Percentiles rank a stretch among this genome's conserved stretches.
phyloP scores from a whole-genome alignment of 2,797 vertebrate species.

The Hydrocynus forskahlii region DNA sequence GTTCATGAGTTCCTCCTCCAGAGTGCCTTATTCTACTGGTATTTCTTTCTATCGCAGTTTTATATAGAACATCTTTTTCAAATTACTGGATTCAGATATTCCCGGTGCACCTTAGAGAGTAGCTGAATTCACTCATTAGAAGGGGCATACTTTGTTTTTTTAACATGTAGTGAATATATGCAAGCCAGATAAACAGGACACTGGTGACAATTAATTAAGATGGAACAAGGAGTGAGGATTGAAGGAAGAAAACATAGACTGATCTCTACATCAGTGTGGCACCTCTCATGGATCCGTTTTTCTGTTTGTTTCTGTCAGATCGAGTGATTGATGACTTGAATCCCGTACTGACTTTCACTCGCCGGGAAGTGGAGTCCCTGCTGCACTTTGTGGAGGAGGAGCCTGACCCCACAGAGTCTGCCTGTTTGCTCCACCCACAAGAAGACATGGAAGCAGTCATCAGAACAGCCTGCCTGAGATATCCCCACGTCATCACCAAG shows the following conservation, averaged over 20 bases:
- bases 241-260: neutral
- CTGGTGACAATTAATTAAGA: no score
- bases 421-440: constrained; percentile 61
- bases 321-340: constrained; percentile 98
- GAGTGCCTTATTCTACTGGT: no score
- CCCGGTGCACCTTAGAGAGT: no score
- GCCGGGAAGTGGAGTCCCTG: constrained; percentile 95
- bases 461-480: constrained; percentile 85
- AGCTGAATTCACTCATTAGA: no score
- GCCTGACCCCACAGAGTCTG: constrained; percentile 73
- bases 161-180: no score
- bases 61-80: no score
- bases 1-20: no score
- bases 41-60: no score
- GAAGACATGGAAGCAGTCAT: constrained; percentile 86
- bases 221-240: neutral
- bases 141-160: no score
- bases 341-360: constrained; percentile 95
- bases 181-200: no score
- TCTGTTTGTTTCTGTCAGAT: constrained; percentile 74
- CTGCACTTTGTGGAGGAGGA: constrained; percentile 98
- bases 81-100: no score
- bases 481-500: constrained; percentile 96
- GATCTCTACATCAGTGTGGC: neutral
- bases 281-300: neutral